Base-by-base conservation (phyloP, 2,797 vertebrate species). In the Simalia tracyae region DNA sequence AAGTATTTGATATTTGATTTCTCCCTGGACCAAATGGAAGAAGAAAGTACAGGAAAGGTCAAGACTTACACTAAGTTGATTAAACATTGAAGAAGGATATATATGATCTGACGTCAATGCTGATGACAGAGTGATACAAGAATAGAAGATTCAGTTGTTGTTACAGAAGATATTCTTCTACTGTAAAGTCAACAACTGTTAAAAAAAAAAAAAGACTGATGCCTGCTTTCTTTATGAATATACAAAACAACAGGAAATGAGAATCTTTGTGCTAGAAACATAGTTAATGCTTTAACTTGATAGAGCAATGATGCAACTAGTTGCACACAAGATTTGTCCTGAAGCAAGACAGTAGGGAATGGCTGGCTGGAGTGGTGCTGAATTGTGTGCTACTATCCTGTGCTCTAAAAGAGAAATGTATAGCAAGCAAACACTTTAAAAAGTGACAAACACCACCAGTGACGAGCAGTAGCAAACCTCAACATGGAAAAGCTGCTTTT, bases 131-230 rank as follows among this genome's bases (percentile, higher is more conserved):
- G 1, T n/a, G 81, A 72, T 92, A 26, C 63, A 54, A 63, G 28
- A 28, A 5, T n/a, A 87, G 84, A 87, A 81, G 42, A 66, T 36
- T 5, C 26, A 11, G 17, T 68, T 54, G 19, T 57, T 88, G 4
- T 5, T 84, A 22, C 10, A 81, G 8, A 57, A 90, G 7, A 11
- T 4, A 15, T 46, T 46, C 7, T 31, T 63, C 17, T 50, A 26
- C 36, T 90, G 56, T 84, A 57, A 72, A 68, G 86, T 0, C 31
- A 57, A 36, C 0, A 0, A 8, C 0, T 46, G 22, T 26, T 22
- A 59, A 84, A 89, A 64, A 36, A 36, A 36, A 7, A n/a, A 26
- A 2, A 17, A n/a, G 1, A 2, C 22, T 46, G 31, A 46, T 46
- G 1, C n/a, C 6, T 31, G 2, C 66, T 72, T 76, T 42, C 31